Conservation (phyloP, 2,888 invertebrate genomes). For the Magallana nippona region DNA sequence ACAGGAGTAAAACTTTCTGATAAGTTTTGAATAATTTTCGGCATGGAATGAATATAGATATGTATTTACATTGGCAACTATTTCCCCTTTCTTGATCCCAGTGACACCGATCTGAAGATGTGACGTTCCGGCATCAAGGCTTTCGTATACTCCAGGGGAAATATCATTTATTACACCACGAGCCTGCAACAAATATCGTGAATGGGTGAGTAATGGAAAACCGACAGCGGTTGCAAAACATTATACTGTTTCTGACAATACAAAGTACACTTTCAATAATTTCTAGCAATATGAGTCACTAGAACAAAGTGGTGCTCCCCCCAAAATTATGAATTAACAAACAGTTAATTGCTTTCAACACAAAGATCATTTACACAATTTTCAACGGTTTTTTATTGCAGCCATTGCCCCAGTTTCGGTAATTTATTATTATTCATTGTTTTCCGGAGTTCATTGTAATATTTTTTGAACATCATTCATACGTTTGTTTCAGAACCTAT, state of each 20-base stretch:
- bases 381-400: conserved; percentile 10
- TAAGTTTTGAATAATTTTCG: not conserved
- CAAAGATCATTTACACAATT: conserved; percentile 6
- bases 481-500: not conserved
- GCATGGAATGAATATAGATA: not conserved
- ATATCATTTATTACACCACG: conserved; percentile 45
- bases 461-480: conserved; percentile 18
- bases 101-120: conserved; percentile 46
- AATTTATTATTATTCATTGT: conserved; percentile 19
- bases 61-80: conserved; percentile 46
- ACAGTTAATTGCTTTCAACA: conserved; percentile 21
- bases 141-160: conserved; percentile 44
- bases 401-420: not conserved
- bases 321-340: conserved; percentile 19
- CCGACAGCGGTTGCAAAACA: not conserved
- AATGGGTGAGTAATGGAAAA: not conserved
- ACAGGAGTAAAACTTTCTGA: no score
- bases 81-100: conserved; percentile 43
- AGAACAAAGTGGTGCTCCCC: conserved; percentile 14
- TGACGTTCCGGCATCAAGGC: conserved; percentile 41
- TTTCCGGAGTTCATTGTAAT: not conserved
- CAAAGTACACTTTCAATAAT: not conserved
- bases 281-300: conserved; percentile 18
- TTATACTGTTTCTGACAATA: not conserved
- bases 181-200: conserved; percentile 32